phyloP scores from a whole-genome alignment of 2,888 invertebrate genomes.

The Syritta pipiens region DNA sequence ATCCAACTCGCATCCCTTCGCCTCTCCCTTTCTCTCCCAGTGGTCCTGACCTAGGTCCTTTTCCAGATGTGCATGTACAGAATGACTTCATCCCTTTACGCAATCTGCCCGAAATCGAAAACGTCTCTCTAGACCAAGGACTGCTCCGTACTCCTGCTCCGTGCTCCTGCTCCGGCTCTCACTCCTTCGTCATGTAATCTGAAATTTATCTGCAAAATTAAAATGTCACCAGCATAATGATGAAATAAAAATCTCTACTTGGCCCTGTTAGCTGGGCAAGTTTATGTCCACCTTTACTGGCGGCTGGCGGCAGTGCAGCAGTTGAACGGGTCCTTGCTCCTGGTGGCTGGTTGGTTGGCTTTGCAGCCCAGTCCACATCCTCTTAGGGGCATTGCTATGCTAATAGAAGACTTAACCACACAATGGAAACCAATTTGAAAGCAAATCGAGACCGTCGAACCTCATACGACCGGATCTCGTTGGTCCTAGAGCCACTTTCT shows the following conservation, averaged over 20 bases:
- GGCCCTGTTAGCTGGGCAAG: slow-evolving; percentile 39
- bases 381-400: slow-evolving; percentile 52
- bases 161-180: neutral
- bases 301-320: neutral
- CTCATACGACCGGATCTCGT: too few species aligned
- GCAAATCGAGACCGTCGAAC: too few species aligned
- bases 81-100: slow-evolving; percentile 6
- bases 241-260: slow-evolving; percentile 60
- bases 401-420: slow-evolving; percentile 53
- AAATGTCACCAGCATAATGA: slow-evolving; percentile 66
- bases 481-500: too few species aligned
- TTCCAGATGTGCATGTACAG: neutral
- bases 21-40: neutral
- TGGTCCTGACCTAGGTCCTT: neutral
- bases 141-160: neutral
- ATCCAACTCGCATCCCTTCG: neutral
- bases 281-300: slow-evolving; percentile 55
- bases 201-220: slow-evolving; percentile 65
- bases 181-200: neutral
- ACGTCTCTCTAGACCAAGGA: neutral
- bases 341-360: neutral
- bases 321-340: neutral
- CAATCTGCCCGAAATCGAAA: slow-evolving; percentile 22
- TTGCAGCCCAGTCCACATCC: neutral
- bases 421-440: slow-evolving; percentile 62